Evolutionary conservation across 2,888 invertebrate species (phyloP), one percentile per base, ranked within the genome.

Genomic region (Cabera pusaria): DNA sequence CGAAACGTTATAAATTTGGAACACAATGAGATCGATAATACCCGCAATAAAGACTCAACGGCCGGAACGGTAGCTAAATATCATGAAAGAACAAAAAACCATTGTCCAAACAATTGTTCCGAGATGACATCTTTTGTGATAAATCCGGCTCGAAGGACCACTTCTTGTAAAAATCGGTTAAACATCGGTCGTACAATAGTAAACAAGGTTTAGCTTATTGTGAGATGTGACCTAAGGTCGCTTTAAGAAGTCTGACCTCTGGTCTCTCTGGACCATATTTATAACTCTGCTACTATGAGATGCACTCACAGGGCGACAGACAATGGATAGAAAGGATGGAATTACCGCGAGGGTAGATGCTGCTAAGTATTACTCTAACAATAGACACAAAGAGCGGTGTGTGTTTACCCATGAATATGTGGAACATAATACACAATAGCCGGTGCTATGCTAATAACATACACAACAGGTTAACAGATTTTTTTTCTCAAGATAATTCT

Each of bases 401-500:
- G 79, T 88, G 88, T 88, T 88, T 88, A 87, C 86, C 81, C 84
- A 88, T 88, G 88, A 88, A 88, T 83, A 83, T 80, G 48, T 48
- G 53, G 73, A 74, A 72, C 76, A 78, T 76, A 77, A 77, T 72
- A 59, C 65, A 86, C 83, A 87, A 87, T 80, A 56, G 78, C 65
- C 71, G 66, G 70, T 71, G 72, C 72, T 74, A 77, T 82, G 75
- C 69, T 85, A 87, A 86, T 85, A 74, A 70, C 72, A 68, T 64
- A 71, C 69, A 67, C 72, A 81, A 82, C 88, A 88, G 88, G 88
- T 88, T 84, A 83, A 82, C 70, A 74, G 65, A 62, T 63, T 71
- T 75, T 62, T 62, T 68, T 78, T 82, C 82, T 78, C 80, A 77
- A 85, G 83, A 85, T 87, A 88, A 88, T 68, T 72, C 75, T 76